Evolutionary conservation across 2,113 vertebrate genomes (phyloP), one percentile per base, ranked within the genome.

Genomic region (Pangasianodon gigas): DNA sequence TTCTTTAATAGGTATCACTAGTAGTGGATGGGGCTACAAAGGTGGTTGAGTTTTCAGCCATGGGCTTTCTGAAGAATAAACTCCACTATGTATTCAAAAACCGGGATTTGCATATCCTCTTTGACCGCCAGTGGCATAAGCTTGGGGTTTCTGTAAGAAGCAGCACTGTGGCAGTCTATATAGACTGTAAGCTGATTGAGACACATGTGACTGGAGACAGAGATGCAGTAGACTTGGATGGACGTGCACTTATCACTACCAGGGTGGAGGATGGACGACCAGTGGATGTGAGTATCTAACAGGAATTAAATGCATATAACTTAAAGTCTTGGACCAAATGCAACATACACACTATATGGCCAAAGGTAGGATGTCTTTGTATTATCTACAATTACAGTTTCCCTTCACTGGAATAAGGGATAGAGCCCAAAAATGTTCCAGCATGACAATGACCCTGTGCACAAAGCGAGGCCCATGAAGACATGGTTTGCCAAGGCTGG

Each of bases 61-160:
- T 89, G 90, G 95, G 97, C 9, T 89, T 93, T 9, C 93, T 95
- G 80, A 97, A 97, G 94, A 97, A 96, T 89, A 93, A 93, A 71
- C 93, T 97, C 87, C 97, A 96, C 91, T 97, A 98, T 93, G 94
- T 95, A 29, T 99, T 99, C 92, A 98, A 96, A 95, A 97, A 96
- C 93, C 96, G 97, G 91, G 97, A 98, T 94, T 96, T 99, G 48
- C 97, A 97, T 88, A 91, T 93, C 91, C 96, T 99, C 87, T 99
- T 99, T 92, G 97, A 99, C 94, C 97, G 98, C 32, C 98, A 98
- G 90, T 99, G 98, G 98, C 98, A 99, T 96, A 98, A 98, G 94
- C 95, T 99, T 93, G 95, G 97, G 93, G 90, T 99, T 89, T 95
- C 96, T 13, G 94, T 99, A 18, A 96, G 97, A 91, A 95, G 94